Evolutionary conservation across 2,797 vertebrate species (phyloP).

Genomic region (Muscicapa striata): DNA sequence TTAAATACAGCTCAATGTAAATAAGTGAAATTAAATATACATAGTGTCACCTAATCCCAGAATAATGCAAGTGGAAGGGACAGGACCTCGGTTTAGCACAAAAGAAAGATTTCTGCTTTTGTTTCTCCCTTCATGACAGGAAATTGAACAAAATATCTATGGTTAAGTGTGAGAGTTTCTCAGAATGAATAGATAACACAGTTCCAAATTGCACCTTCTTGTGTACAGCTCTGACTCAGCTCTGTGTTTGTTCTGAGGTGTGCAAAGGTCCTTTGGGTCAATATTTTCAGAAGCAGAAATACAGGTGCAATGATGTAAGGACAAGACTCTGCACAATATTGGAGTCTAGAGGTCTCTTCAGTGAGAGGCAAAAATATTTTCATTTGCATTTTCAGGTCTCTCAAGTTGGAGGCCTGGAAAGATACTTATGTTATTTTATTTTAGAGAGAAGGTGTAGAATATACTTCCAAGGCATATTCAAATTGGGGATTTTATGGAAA

Average conservation of each 20-base stretch:
- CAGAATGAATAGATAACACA: background rate
- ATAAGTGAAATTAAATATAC: background rate
- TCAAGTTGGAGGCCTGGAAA: background rate
- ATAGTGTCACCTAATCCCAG: background rate
- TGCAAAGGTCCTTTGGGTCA: background rate
- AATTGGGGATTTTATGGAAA: constrained; percentile 11
- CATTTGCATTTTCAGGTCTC: background rate
- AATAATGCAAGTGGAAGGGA: background rate
- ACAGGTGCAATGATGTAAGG: background rate
- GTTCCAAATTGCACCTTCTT: background rate
- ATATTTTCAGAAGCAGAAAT: background rate
- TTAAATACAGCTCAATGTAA: background rate
- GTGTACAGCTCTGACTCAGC: background rate
- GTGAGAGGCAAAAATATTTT: background rate
- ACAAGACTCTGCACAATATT: background rate
- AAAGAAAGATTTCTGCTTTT: background rate
- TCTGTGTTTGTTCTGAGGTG: background rate
- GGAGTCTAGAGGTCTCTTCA: background rate
- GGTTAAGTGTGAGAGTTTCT: background rate
- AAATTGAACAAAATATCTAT: background rate
- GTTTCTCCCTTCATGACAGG: background rate
- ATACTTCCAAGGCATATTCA: background rate
- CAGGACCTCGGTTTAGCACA: background rate
- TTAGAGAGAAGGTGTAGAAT: background rate
- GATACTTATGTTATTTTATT: background rate